Evolutionary conservation across 2,797 vertebrate species (phyloP).

Genomic region (Mus minutoides): DNA sequence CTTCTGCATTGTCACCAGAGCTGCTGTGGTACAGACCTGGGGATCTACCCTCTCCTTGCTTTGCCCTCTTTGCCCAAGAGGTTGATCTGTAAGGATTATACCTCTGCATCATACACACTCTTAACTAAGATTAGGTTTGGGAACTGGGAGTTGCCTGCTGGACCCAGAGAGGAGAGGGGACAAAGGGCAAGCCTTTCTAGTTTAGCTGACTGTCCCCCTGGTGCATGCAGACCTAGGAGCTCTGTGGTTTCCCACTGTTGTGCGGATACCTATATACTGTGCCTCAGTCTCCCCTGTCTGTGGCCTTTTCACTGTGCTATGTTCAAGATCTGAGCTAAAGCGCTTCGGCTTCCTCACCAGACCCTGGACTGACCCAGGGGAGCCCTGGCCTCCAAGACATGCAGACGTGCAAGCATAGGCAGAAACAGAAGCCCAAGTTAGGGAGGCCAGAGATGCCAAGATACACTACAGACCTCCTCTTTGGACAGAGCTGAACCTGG

Average conservation of each 20-base stretch:
- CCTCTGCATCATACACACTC: background rate
- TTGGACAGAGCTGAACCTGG: background rate
- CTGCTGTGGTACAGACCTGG: background rate
- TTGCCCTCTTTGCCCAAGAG: background rate
- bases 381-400: background rate
- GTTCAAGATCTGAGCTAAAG: background rate
- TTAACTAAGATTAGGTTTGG: background rate
- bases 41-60: background rate
- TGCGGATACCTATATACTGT: background rate
- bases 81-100: background rate
- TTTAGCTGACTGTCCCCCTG: background rate
- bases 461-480: accelerated
- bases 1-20: background rate
- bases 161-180: background rate
- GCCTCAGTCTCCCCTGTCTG: background rate
- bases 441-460: background rate
- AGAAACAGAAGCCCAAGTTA: background rate
- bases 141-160: background rate
- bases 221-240: background rate
- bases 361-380: background rate
- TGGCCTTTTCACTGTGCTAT: background rate
- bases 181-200: background rate
- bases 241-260: background rate
- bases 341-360: background rate
- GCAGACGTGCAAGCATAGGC: background rate